These are phyloP conservation scores for Exocentrus adspersus DNA, from an alignment of 2,888 invertebrate genomes.

Conservation along the genomic window DNA sequence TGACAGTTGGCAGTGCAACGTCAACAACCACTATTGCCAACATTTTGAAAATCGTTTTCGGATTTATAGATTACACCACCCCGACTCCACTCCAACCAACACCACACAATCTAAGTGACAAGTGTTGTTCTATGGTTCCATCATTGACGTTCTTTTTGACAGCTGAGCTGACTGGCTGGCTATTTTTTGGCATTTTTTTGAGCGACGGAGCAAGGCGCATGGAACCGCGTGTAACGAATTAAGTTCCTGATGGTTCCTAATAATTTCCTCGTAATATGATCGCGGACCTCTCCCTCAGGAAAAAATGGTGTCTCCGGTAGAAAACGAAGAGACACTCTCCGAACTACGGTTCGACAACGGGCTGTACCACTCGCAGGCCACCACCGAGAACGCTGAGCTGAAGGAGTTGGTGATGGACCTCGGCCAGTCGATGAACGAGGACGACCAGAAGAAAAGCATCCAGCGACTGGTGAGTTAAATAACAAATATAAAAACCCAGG, in stretches of 20 bases:
- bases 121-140: no score
- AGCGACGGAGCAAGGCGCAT: conserved; percentile 35
- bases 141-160: no score
- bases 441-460: conserved; percentile 34
- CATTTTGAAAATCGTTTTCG: no score
- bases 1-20: no score
- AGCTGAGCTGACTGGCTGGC: conserved; percentile 25
- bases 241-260: conserved; percentile 30
- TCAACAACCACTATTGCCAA: no score
- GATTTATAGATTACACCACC: no score
- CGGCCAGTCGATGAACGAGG: conserved; percentile 32
- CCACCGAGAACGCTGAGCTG: conserved; percentile 29
- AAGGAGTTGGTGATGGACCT: conserved; percentile 24
- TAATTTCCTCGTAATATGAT: conserved; percentile 19
- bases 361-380: conserved; percentile 19
- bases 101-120: no score
- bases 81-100: no score
- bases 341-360: conserved; percentile 31
- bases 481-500: neutral
- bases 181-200: conserved; percentile 35
- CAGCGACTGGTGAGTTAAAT: conserved; percentile 38
- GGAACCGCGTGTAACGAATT: conserved; percentile 36
- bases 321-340: conserved; percentile 12
- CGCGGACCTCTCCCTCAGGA: conserved; percentile 9
- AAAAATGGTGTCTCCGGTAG: conserved; percentile 28